Evolutionary conservation across 1,140 invertebrate species (phyloP).

Genomic region (Archivesica marissinica): DNA sequence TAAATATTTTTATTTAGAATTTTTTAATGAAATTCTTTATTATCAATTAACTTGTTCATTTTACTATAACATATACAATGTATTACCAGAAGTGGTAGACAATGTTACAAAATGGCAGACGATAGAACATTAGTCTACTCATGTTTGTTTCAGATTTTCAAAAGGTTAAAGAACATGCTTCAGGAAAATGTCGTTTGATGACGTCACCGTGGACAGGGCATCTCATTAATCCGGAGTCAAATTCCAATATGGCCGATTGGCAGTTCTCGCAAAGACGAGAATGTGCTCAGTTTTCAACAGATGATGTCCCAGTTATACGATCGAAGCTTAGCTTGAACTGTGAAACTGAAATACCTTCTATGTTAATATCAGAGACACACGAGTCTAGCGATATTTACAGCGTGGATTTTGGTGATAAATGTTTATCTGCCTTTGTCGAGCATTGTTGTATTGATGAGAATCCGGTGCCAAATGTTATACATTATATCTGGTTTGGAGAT

Average conservation of each 20-base stretch:
- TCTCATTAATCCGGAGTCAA: not conserved
- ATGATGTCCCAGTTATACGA: not conserved
- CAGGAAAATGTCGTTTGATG: conserved; percentile 3
- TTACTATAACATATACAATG: no score
- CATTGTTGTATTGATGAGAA: conserved; percentile 29
- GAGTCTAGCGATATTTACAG: not conserved
- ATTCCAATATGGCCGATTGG: conserved; percentile 21
- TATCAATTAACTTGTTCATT: no score
- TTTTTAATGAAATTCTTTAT: no score
- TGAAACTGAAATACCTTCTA: not conserved
- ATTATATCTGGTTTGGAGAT: conserved; percentile 35
- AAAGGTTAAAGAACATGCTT: not conserved
- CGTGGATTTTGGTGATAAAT: conserved; percentile 27
- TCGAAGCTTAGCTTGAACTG: conserved; percentile 2
- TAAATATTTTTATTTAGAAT: no score
- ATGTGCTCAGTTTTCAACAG: not conserved
- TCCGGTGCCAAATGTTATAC: conserved; percentile 43
- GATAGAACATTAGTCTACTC: no score
- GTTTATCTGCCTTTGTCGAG: conserved; percentile 1
- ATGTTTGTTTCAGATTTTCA: not conserved
- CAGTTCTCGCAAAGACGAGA: not conserved
- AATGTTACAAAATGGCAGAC: no score
- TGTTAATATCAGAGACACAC: not conserved
- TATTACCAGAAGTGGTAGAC: no score
- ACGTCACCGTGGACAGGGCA: not conserved